Conservation (phyloP, 2,888 invertebrate genomes). For the Temnothorax rugatulus region DNA sequence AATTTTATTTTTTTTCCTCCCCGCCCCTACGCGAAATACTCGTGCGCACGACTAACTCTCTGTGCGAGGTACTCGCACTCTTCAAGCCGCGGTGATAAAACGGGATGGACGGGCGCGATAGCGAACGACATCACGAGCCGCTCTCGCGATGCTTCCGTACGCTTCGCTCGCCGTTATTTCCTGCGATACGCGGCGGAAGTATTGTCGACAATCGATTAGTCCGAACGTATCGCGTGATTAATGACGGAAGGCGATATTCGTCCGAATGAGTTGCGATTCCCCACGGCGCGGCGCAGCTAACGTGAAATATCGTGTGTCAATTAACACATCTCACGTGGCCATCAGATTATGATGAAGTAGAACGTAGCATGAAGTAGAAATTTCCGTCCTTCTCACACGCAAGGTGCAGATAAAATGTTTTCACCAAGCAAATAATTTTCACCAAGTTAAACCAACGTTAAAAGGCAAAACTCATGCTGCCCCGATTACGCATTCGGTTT, state of each 20-base stretch:
- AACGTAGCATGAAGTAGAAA: conserved; percentile 22
- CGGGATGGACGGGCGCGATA: conserved; percentile 30
- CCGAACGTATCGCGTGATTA: conserved; percentile 48
- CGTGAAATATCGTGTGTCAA: conserved; percentile 55
- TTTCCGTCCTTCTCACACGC: conserved; percentile 38
- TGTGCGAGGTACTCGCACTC: conserved; percentile 10
- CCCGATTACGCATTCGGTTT: conserved; percentile 14
- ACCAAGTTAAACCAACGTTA: not conserved
- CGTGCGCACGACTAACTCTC: conserved; percentile 13
- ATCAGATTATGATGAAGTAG: conserved; percentile 49
- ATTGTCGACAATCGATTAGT: conserved; percentile 52
- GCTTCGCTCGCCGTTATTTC: conserved; percentile 26
- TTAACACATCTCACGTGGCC: conserved; percentile 44
- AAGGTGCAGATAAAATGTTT: conserved; percentile 20
- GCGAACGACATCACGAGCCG: conserved; percentile 13
- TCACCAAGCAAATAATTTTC: conserved; percentile 27
- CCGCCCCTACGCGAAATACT: not conserved
- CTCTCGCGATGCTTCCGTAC: conserved; percentile 27
- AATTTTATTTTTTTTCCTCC: conserved; percentile 1
- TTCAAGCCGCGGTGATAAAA: conserved; percentile 48
- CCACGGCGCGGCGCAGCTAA: not conserved
- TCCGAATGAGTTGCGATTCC: conserved; percentile 49
- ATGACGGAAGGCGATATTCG: conserved; percentile 52
- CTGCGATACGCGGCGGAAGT: conserved; percentile 45
- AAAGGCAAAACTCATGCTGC: conserved; percentile 18